These are phyloP conservation scores for Heterocephalus glaber DNA, from an alignment of 2,113 vertebrate species.

Conservation along the genomic window DNA sequence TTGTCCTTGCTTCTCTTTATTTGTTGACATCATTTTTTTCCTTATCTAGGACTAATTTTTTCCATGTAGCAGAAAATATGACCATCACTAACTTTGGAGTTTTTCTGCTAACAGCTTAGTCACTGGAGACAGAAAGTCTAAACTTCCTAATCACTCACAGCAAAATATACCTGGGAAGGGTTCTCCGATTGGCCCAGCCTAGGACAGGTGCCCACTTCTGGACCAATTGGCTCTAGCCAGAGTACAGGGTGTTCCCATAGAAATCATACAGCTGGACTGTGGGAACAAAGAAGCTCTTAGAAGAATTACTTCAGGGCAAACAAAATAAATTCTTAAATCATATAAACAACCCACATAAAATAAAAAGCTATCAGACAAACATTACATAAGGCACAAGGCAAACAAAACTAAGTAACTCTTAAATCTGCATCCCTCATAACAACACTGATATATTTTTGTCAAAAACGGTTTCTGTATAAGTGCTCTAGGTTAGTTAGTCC, in stretches of 20 bases:
- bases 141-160: not conserved
- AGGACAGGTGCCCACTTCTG: not conserved
- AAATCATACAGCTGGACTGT: not conserved
- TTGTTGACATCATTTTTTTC: not conserved
- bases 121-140: not conserved
- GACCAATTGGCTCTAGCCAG: not conserved
- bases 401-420: not conserved
- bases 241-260: not conserved
- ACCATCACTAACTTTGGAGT: not conserved
- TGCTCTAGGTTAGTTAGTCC: not conserved
- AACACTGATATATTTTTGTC: not conserved
- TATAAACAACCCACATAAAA: not conserved
- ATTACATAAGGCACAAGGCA: not conserved
- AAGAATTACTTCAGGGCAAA: not conserved
- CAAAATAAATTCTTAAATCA: not conserved
- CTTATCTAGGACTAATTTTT: not conserved
- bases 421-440: not conserved
- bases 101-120: not conserved
- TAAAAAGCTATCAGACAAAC: not conserved
- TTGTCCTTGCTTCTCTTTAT: not conserved
- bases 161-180: not conserved
- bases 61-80: not conserved
- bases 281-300: not conserved
- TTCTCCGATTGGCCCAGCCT: constrained; percentile 2
- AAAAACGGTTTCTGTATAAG: not conserved